These are phyloP conservation scores for Xyliphius kryptos DNA, from an alignment of 2,113 vertebrate genomes.

Conservation along the genomic window DNA sequence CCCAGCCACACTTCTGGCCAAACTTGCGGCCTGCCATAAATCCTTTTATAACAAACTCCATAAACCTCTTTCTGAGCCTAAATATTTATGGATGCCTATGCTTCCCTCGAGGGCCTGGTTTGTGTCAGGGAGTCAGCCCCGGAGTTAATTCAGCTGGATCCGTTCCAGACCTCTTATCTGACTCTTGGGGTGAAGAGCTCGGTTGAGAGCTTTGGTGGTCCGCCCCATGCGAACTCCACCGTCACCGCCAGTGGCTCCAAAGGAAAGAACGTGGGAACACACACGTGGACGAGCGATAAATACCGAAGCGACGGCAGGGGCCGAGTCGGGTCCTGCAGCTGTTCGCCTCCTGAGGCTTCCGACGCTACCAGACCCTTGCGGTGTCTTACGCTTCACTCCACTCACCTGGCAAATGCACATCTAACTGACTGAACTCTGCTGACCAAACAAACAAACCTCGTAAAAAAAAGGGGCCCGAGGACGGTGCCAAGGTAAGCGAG, in stretches of 20 bases:
- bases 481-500: conserved; percentile 36
- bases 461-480: conserved; percentile 28
- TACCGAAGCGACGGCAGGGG: too few relatives aligned
- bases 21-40: conserved; percentile 61
- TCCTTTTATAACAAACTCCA: conserved; percentile 73
- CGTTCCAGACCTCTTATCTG: conserved; percentile 63
- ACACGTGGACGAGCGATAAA: conserved; percentile 15
- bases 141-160: conserved; percentile 60
- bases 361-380: too few relatives aligned
- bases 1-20: conserved; percentile 45
- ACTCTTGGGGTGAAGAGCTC: conserved; percentile 48
- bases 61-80: conserved; percentile 68
- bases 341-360: too few relatives aligned
- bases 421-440: too few relatives aligned
- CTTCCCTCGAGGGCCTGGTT: conserved; percentile 65
- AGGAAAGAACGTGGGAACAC: conserved; percentile 28
- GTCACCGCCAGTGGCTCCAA: conserved; percentile 24
- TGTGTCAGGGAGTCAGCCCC: conserved; percentile 57
- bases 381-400: too few relatives aligned
- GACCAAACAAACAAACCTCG: conserved; percentile 31
- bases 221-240: conserved; percentile 32
- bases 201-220: conserved; percentile 52
- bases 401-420: too few relatives aligned
- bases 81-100: conserved; percentile 72
- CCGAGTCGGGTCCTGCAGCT: too few relatives aligned